Evolutionary conservation across 2,113 vertebrate species (phyloP).

Genomic region (Centropristis striata): DNA sequence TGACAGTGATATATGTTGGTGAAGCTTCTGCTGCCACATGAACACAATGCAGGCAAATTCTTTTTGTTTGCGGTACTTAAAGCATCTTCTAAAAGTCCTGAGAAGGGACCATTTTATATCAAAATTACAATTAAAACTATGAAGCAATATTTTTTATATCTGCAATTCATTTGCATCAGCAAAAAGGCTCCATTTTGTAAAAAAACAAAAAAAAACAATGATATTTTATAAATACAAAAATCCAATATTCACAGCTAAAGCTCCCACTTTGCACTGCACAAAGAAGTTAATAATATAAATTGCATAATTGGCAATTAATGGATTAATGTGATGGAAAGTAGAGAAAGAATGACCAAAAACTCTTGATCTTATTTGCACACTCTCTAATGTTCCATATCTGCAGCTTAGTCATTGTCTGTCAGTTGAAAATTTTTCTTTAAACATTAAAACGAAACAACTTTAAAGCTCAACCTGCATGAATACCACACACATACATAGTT

Average conservation of each 20-base stretch:
- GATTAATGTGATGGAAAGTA: slow-evolving; percentile 16
- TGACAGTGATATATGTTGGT: not conserved
- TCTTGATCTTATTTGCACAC: slow-evolving; percentile 4
- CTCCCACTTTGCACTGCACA: too few relatives aligned
- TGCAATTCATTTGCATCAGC: too few relatives aligned
- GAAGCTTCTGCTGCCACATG: not conserved
- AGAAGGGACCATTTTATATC: too few relatives aligned
- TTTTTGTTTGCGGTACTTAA: not conserved
- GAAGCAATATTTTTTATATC: too few relatives aligned
- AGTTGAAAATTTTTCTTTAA: too few relatives aligned
- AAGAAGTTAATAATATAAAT: slow-evolving; percentile 1
- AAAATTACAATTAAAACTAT: too few relatives aligned
- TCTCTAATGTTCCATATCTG: not conserved
- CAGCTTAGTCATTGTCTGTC: not conserved
- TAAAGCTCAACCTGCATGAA: not conserved
- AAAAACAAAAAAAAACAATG: too few relatives aligned
- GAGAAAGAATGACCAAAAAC: not conserved
- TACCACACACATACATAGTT: slow-evolving; percentile 21
- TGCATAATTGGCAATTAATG: not conserved
- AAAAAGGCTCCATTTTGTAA: too few relatives aligned
- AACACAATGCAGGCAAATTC: not conserved
- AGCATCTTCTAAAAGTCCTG: not conserved
- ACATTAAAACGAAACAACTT: too few relatives aligned
- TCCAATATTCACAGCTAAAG: too few relatives aligned
- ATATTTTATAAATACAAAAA: too few relatives aligned